Evolutionary conservation across 2,113 vertebrate genomes (phyloP), one percentile per base, ranked within the genome.

Genomic region (Chiloscyllium plagiosum): DNA sequence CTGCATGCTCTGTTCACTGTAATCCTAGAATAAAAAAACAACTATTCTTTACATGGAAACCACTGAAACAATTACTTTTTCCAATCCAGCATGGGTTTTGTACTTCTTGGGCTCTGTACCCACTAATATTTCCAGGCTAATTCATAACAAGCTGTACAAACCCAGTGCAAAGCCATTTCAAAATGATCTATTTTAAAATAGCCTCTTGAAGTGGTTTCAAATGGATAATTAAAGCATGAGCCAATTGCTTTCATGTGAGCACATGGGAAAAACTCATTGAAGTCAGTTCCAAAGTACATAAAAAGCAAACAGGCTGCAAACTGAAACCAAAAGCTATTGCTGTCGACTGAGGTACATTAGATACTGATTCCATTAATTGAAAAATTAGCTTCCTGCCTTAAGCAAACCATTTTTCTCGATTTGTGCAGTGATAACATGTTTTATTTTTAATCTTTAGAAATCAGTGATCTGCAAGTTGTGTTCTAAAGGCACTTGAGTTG

Each of bases 171-270:
- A 72, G 72, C 68, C 94, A 95, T 95, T 95, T 95, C 94, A 95
- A 95, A 95, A 95, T 72, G 94, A 52, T 95, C 94, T 95, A 95
- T 72, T 72, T 95, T 95, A 72, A 95, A 95, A 95, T 70, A 70
- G 42, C 69, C 94, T 95, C 94, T 95, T 95, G 94, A 95, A 95
- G 94, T 95, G 94, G 94, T 95, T 95, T 95, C 68, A 33, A 95
- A 72, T 95, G 94, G 94, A 95, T 95, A 95, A 95, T 95, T 95
- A 72, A 95, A 95, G 94, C 94, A 72, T 72, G 94, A 95, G 94
- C 94, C 68, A 95, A 42, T 95, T 52, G 69, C 94, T 95, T 95
- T 95, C 69, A 95, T 95, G 94, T 50, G 68, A 95, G 94, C 94
- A 95, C 68, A 95, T 95, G 94, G 94, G 92, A 72, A 95, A 95